Evolutionary conservation across 1,140 invertebrate species (phyloP).

Genomic region (Drosophila eugracilis): DNA sequence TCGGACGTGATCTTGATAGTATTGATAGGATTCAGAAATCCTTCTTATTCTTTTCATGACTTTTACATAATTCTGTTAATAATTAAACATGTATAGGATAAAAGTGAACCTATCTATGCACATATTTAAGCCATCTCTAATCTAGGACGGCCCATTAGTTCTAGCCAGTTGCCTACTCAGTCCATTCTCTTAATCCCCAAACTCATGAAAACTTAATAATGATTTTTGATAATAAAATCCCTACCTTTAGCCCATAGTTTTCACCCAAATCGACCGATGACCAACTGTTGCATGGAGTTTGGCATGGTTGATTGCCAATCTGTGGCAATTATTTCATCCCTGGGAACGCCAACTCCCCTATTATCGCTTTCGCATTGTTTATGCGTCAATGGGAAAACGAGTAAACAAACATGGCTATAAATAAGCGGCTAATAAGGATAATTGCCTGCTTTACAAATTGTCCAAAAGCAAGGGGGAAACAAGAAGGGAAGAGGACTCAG

Average conservation of each 20-base stretch:
- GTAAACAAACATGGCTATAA: conserved; percentile 77
- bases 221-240: background rate
- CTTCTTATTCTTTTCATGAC: no score
- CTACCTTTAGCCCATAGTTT: background rate
- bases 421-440: conserved; percentile 82
- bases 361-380: conserved; percentile 55
- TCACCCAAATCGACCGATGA: background rate
- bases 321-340: conserved; percentile 33
- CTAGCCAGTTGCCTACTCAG: no score
- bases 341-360: conserved; percentile 22
- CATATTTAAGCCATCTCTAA: background rate
- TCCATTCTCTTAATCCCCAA: conserved; percentile 1
- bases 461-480: conserved; percentile 24
- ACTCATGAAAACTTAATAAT: conserved; percentile 20
- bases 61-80: no score
- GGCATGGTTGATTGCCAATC: conserved; percentile 28
- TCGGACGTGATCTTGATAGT: no score
- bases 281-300: conserved; percentile 58
- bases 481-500: background rate
- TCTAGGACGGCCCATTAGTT: background rate
- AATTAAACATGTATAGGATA: background rate
- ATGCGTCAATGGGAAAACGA: conserved; percentile 61
- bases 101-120: background rate
- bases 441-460: conserved; percentile 82
- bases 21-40: no score